phyloP scores from a whole-genome alignment of 2,113 vertebrate genomes.

The Nicator chloris region DNA sequence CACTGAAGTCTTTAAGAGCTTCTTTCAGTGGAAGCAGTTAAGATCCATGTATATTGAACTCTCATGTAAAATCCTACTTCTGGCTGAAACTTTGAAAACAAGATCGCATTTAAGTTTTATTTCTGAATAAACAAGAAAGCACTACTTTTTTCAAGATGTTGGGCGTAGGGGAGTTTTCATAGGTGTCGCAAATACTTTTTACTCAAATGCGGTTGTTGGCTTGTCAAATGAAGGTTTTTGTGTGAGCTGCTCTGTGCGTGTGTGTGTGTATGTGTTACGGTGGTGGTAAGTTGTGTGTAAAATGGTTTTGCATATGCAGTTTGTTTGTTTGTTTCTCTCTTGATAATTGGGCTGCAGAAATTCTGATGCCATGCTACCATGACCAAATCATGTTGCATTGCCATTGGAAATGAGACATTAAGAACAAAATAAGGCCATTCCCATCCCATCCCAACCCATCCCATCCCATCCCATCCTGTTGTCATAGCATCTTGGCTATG shows the following conservation, averaged over 20 bases:
- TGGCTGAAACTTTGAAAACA: background rate
- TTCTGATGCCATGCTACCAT: constrained; percentile 55
- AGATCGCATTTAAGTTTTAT: background rate
- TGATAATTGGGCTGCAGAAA: constrained; percentile 45
- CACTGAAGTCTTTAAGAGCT: background rate
- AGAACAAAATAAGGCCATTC: constrained; percentile 66
- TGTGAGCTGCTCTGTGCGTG: background rate
- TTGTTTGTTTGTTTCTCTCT: constrained; percentile 61
- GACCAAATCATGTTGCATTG: constrained; percentile 55
- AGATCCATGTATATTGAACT: background rate
- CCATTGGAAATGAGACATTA: constrained; percentile 54
- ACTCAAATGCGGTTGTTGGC: background rate
- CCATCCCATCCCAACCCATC: constrained; percentile 73
- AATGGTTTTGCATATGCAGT: constrained; percentile 22
- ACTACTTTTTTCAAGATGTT: background rate
- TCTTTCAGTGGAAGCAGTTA: background rate
- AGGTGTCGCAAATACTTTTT: background rate
- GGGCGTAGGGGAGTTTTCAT: background rate
- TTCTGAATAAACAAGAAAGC: background rate
- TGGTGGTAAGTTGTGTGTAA: constrained; percentile 18
- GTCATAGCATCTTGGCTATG: constrained; percentile 71
- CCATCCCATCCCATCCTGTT: constrained; percentile 73
- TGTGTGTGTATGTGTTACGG: background rate
- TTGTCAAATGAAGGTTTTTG: background rate
- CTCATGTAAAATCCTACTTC: background rate